Conservation (phyloP, 35 echinoderm and acorn worm genomes). For the Lytechinus variegatus region DNA sequence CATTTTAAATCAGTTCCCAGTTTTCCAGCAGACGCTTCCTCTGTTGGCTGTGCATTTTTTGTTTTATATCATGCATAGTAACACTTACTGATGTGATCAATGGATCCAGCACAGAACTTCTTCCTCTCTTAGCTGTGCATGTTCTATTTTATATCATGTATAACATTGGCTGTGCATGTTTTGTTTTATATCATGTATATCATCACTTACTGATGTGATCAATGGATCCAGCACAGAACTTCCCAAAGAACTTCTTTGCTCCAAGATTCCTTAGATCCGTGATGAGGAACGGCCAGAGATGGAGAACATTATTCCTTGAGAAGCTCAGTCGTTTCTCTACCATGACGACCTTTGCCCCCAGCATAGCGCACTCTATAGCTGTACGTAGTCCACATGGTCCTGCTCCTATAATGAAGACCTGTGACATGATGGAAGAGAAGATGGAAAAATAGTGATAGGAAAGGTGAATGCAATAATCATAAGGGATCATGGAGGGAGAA, state of each 20-base stretch:
- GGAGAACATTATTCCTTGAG: slow-evolving; percentile 92
- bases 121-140: too few species aligned
- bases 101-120: slow-evolving; percentile 93
- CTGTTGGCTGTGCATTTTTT: too few species aligned
- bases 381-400: slow-evolving; percentile 88
- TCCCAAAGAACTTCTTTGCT: slow-evolving; percentile 97
- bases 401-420: slow-evolving; percentile 90
- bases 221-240: slow-evolving; percentile 94
- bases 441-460: background rate
- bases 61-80: background rate
- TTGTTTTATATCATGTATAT: background rate
- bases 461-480: background rate
- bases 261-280: slow-evolving; percentile 84
- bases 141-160: too few species aligned
- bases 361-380: slow-evolving; percentile 89
- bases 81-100: slow-evolving; percentile 99
- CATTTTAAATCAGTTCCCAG: too few species aligned
- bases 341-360: slow-evolving; percentile 83
- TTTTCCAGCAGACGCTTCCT: too few species aligned
- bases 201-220: slow-evolving; percentile 97
- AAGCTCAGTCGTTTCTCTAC: slow-evolving; percentile 89
- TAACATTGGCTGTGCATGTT: background rate
- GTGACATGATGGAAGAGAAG: background rate
- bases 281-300: slow-evolving; percentile 97
- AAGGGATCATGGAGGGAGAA: too few species aligned